Base-by-base conservation (phyloP, 1,140 invertebrate species). In the Heliothis subflexa region DNA sequence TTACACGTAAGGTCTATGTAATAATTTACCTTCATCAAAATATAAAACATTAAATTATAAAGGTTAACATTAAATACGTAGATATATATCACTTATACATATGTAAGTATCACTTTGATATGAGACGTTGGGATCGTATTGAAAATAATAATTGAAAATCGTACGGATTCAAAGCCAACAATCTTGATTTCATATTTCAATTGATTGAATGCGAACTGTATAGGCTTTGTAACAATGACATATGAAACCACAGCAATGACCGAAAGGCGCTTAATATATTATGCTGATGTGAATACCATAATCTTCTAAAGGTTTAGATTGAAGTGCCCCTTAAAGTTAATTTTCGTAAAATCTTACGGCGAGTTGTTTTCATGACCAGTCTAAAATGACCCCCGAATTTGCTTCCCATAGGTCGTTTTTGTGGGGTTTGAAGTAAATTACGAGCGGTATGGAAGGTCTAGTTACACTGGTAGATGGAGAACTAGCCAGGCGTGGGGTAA, bases 341-440 rank as follows among this genome's bases (percentile, higher is more conserved):
- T 91, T 92, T 92, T 90, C 89, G 84, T 91, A 90, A 92, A 91
- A 90, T 91, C 91, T 89, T 91, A 90, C 85, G 78, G 84, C 82
- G 62, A 82, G 80, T 80, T 84, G 73, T 78, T 82, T 79, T 68
- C 28, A 55, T 13, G 11, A 10, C 86, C 83, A 83, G 5, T 64
- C 28, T 72, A 28, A 21, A 9, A 11, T 16, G 80, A 82, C 40
- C 80, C 55, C 28, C 76, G 33, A n/a, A 77, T 25, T 28, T 62
- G 59, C 4, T 54, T 25, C 13, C 13, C 52, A 5, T 14, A n/a
- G n/a, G 72, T 64, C 50, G 52, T 71, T 49, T 72, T 82, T 66
- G 62, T 5, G 74, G 66, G 57, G 49, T 59, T 81, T 78, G 74
- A 78, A 25, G 74, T 70, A 71, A 74, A 18, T 71, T 11, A 50